These are phyloP conservation scores for Pseudopipra pipra DNA, from an alignment of 2,113 vertebrate species.

Conservation along the genomic window DNA sequence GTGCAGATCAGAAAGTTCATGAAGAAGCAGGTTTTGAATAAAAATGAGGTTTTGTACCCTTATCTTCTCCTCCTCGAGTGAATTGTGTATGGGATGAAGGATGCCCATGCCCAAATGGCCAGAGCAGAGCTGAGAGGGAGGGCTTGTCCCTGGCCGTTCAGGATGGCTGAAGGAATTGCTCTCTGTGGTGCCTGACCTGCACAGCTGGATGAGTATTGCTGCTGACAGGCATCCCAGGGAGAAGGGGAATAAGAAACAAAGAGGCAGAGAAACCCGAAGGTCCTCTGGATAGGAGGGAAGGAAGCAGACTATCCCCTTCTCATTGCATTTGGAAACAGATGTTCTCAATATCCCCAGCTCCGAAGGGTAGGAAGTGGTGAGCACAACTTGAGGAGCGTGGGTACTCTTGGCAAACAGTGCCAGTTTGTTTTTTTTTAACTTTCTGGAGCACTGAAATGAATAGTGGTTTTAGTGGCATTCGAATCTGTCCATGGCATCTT, in stretches of 20 bases:
- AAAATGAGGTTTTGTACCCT: neutral
- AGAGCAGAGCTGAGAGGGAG: neutral
- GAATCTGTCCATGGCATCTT: constrained; percentile 29
- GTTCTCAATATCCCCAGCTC: constrained; percentile 52
- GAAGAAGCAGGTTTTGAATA: neutral
- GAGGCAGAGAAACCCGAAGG: neutral
- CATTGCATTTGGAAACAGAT: constrained; percentile 6
- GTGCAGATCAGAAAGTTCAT: neutral
- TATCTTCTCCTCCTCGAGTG: neutral
- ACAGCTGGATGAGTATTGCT: constrained; percentile 23
- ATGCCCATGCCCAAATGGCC: accelerated
- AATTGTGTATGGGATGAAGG: neutral
- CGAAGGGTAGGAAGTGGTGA: constrained; percentile 54
- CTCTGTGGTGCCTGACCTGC: neutral
- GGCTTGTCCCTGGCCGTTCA: neutral
- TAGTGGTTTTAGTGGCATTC: constrained; percentile 48
- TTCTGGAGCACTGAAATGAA: constrained; percentile 31
- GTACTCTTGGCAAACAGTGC: neutral
- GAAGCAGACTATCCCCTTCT: neutral
- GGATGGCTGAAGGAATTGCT: neutral
- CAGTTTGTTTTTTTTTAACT: neutral
- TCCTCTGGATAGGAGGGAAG: neutral
- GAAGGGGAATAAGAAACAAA: constrained; percentile 24
- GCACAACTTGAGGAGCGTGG: neutral
- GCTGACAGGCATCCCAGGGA: constrained; percentile 15